Evolutionary conservation across 2,888 invertebrate genomes (phyloP), one percentile per base, ranked within the genome.

Genomic region (Priapulus caudatus): DNA sequence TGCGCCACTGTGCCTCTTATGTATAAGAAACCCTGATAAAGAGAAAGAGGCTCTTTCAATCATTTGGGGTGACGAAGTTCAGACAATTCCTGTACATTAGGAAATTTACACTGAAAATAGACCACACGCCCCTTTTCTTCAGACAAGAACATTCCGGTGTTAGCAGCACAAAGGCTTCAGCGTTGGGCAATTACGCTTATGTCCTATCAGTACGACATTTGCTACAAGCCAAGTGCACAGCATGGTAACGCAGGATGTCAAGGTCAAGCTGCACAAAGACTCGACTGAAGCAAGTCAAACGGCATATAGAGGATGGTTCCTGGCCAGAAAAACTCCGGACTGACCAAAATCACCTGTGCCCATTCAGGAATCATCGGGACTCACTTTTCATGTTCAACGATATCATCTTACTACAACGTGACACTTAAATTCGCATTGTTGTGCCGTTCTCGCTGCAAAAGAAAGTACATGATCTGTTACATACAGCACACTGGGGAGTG

Each of bases 41-140:
- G 67, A 71, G 48, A 64, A 66, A 57, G 70, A 68, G 60, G 67
- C 69, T n/a, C n/a, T n/a, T n/a, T n/a, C n/a, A n/a, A n/a, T n/a
- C n/a, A n/a, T n/a, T 64, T 54, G 70, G 66, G 1, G 62, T 71
- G 1, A 61, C 63, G 21, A 66, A 66, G 58, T 73, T 72, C 59
- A 65, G 69, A 49, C 60, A 67, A 20, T 73, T 67, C 56, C 45
- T 73, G 0, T 68, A 60, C 54, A 72, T 70, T 2, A 58, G 65
- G 15, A 58, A 62, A 15, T 75, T 74, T 56, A 67, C 66, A 1
- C 56, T 72, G 15, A 43, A 62, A 4, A 72, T 69, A 0, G 71
- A 72, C 56, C 67, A 72, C 53, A 62, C 68, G 52, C 70, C 74
- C 0, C 55, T 75, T 2, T 66, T 60, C 3, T n/a, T n/a, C n/a